Base-by-base conservation (phyloP, 2,113 vertebrate species). In the Agapornis roseicollis region DNA sequence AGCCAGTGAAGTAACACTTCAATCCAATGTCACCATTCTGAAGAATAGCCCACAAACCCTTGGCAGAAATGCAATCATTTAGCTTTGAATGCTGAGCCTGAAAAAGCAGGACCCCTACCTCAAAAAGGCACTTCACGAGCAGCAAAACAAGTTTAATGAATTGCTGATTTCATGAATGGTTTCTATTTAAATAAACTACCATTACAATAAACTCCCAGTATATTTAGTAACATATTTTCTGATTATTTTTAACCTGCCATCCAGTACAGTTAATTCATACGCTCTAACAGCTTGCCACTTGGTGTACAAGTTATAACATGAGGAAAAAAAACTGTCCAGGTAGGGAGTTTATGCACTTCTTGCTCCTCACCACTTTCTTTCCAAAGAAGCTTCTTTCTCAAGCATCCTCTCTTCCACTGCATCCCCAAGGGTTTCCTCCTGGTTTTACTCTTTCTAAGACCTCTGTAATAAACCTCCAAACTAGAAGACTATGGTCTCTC, bases 71-170 rank as follows among this genome's bases (percentile, higher is more conserved):
- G 5, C n/a, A 37, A 12, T 2, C 0, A 4, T 86, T 86, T 63
- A 78, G 19, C 22, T 91, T 91, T 49, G 63, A 93, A 77, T 7
- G 28, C 11, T 2, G 5, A 73, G 15, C 22, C 29, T 78, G 64
- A 95, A 80, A 80, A 90, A 80, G 46, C 49, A 66, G 27, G n/a
- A 78, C 42, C 80, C 63, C 33, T 81, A 33, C 55, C 35, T 71
- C 84, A 76, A 64, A 96, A 78, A 70, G 13, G 29, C 61, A 82
- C 20, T 29, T 64, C 22, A 85, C 65, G 5, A 81, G 16, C 47
- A 91, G 52, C n/a, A 93, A 87, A 86, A 61, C 13, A 78, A 89
- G 39, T 42, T 72, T 49, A 79, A 76, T 44, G 35, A 61, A 87
- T 11, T 66, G 33, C 23, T 41, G 27, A 41, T 83, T 61, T 80